Evolutionary conservation across 1,140 invertebrate species (phyloP).

Genomic region (Hesperophylax magnus): DNA sequence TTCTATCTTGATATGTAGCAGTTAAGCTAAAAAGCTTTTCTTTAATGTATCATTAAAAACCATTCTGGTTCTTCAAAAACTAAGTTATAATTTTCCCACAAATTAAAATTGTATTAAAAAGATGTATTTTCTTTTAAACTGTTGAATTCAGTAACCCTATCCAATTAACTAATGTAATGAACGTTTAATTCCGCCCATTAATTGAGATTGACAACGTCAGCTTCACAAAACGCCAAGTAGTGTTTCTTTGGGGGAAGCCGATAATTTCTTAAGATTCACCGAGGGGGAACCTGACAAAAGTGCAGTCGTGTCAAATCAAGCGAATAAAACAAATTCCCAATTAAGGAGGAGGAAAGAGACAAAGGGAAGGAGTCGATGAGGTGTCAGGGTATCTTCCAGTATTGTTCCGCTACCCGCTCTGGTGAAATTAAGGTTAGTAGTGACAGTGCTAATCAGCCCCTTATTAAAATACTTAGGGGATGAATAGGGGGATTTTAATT

Average conservation of each 20-base stretch:
- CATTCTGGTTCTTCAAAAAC: too few relatives aligned
- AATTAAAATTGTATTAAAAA: too few relatives aligned
- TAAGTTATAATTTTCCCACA: too few relatives aligned
- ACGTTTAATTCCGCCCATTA: slow-evolving; percentile 34
- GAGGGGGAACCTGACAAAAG: slow-evolving; percentile 40
- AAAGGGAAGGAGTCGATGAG: slow-evolving; percentile 38
- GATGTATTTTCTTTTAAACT: too few relatives aligned
- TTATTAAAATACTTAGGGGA: slow-evolving; percentile 39
- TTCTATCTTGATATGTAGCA: too few relatives aligned
- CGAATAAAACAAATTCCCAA: slow-evolving; percentile 57
- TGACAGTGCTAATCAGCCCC: slow-evolving; percentile 53
- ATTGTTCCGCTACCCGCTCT: slow-evolving; percentile 27
- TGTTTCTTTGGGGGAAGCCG: slow-evolving; percentile 43
- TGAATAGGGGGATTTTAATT: slow-evolving; percentile 14
- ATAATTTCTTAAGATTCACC: slow-evolving; percentile 48
- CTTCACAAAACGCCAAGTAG: slow-evolving; percentile 20
- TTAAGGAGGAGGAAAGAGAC: slow-evolving; percentile 50
- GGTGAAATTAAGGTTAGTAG: slow-evolving; percentile 54
- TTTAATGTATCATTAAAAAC: too few relatives aligned
- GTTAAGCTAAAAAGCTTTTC: too few relatives aligned
- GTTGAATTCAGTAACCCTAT: too few relatives aligned
- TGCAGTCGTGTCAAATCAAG: slow-evolving; percentile 52
- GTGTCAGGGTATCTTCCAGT: slow-evolving; percentile 38
- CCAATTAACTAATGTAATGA: background rate
- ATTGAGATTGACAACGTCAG: slow-evolving; percentile 42